Evolutionary conservation across 2,113 vertebrate genomes (phyloP).

Genomic region (Rhodinocichla rosea): DNA sequence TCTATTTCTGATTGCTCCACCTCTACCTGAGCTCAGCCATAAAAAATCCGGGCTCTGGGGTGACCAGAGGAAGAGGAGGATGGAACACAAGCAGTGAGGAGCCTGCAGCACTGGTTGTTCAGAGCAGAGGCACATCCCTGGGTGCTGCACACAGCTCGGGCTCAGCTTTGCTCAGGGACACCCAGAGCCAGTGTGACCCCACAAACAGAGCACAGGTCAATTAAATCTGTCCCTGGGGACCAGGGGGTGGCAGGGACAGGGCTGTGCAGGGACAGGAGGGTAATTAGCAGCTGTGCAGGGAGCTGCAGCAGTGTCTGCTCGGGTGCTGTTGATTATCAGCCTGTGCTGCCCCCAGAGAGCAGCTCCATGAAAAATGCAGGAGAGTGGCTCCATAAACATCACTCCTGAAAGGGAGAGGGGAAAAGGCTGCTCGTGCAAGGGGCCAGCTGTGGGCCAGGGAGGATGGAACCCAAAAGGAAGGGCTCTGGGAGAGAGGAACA

Average conservation of each 20-base stretch:
- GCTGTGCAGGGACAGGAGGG: not conserved
- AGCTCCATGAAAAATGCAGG: constrained; percentile 46
- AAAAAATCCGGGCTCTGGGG: not conserved
- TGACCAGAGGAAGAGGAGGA: not conserved
- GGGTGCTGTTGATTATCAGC: not conserved
- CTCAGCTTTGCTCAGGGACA: fast-evolving
- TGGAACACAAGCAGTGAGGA: not conserved
- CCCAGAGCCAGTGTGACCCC: not conserved
- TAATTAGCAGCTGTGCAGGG: not conserved
- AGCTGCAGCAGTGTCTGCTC: not conserved
- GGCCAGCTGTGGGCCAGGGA: not conserved
- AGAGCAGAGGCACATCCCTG: not conserved
- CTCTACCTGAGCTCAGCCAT: fast-evolving
- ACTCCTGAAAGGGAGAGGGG: not conserved
- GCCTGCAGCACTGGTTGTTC: not conserved
- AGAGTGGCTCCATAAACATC: not conserved
- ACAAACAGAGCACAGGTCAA: not conserved
- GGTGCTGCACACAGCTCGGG: not conserved
- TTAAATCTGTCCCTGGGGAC: not conserved
- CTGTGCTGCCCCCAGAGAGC: not conserved
- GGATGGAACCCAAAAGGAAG: not conserved
- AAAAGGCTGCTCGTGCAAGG: not conserved
- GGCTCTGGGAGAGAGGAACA: not conserved
- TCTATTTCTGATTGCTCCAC: not conserved
- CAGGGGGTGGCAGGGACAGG: not conserved